phyloP scores from a whole-genome alignment of 1,140 invertebrate species.

The Zaprionus ornatus region DNA sequence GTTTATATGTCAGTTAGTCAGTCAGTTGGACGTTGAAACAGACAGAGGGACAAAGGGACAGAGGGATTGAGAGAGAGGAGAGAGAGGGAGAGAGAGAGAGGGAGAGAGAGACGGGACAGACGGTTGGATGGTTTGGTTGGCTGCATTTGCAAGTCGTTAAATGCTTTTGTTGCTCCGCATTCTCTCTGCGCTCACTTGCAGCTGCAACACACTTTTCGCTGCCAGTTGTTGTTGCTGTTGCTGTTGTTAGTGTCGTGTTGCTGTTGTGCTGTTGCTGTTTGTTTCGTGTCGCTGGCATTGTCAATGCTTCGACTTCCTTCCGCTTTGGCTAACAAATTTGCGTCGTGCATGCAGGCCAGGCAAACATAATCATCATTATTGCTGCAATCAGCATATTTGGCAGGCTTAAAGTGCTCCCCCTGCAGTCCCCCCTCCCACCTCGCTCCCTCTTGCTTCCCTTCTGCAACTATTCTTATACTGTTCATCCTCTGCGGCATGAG shows the following conservation, averaged over 20 bases:
- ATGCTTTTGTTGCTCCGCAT: conserved; percentile 75
- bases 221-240: conserved; percentile 7
- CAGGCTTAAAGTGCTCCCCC: conserved; percentile 50
- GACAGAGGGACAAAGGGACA: conserved; percentile 29
- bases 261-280: conserved; percentile 26
- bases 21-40: conserved; percentile 42
- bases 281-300: conserved; percentile 77
- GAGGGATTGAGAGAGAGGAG: not conserved
- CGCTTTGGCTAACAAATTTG: conserved; percentile 79
- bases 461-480: conserved; percentile 21
- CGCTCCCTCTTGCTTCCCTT: not conserved
- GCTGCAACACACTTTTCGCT: conserved; percentile 39
- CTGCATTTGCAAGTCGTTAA: conserved; percentile 77
- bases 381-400: conserved; percentile 80
- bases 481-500: conserved; percentile 23
- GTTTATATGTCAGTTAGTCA: conserved; percentile 67
- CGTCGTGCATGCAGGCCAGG: conserved; percentile 74
- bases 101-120: conserved; percentile 14
- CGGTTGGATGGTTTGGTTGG: conserved; percentile 20
- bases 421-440: not conserved
- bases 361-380: conserved; percentile 82
- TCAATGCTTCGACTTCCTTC: conserved; percentile 80
- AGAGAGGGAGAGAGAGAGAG: not conserved
- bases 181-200: conserved; percentile 47
- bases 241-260: conserved; percentile 9